These are phyloP conservation scores for Microcebus tavaratra DNA, from an alignment of 2,113 vertebrate species.

Conservation along the genomic window DNA sequence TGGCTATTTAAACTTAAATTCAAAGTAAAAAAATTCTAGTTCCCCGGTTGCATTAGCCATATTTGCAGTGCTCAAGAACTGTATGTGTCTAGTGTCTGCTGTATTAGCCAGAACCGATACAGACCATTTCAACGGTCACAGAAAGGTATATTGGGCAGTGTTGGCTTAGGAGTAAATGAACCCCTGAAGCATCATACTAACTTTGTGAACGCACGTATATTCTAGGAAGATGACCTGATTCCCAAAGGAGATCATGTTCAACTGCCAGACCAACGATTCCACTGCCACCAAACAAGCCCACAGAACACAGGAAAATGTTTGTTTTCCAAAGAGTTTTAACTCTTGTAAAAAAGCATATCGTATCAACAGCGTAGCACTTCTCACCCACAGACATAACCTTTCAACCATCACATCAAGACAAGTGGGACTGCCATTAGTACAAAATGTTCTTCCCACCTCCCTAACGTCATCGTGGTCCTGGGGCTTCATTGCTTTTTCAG, in stretches of 20 bases:
- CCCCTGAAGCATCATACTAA: not conserved
- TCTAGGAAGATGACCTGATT: not conserved
- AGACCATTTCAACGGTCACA: not conserved
- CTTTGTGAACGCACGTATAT: not conserved
- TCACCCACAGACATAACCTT: not conserved
- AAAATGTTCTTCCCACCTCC: not conserved
- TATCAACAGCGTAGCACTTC: not conserved
- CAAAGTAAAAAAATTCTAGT: not conserved
- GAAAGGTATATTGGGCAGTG: not conserved
- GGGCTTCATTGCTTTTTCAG: not conserved
- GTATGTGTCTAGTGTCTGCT: not conserved
- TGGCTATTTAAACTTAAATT: not conserved
- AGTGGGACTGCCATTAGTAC: not conserved
- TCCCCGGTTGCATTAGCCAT: not conserved
- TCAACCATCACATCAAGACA: not conserved
- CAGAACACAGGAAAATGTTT: not conserved
- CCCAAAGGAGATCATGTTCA: not conserved
- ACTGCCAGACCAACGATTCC: not conserved
- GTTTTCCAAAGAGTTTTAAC: not conserved
- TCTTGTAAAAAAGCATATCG: not conserved
- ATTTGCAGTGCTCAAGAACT: not conserved
- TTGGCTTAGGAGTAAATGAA: not conserved
- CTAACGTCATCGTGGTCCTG: not conserved
- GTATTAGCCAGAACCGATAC: not conserved
- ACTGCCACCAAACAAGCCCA: not conserved